Evolutionary conservation across 2,888 invertebrate species (phyloP).

Genomic region (Opisthograptis luteolata): DNA sequence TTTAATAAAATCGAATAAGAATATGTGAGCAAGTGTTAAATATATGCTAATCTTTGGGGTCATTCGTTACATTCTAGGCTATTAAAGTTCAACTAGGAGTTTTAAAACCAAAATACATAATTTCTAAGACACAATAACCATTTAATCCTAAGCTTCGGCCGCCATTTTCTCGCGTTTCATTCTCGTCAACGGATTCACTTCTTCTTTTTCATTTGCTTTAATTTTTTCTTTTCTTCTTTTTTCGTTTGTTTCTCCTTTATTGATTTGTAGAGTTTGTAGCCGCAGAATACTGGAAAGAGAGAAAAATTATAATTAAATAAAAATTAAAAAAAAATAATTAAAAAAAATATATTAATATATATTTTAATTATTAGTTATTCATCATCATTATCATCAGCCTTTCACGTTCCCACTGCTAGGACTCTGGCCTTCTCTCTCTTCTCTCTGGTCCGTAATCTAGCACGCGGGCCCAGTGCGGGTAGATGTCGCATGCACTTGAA

Average conservation of each 20-base stretch:
- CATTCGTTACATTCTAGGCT: background rate
- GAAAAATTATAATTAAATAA: no score
- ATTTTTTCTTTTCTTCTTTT: conserved; percentile 91
- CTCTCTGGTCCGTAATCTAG: no score
- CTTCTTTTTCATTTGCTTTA: conserved; percentile 92
- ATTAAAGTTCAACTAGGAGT: no score
- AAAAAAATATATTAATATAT: conserved; percentile 1
- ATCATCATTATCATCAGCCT: no score
- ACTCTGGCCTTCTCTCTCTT: no score
- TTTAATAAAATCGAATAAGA: no score
- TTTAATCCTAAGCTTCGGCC: conserved; percentile 29
- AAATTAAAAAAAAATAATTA: conserved; percentile 9
- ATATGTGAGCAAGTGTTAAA: background rate
- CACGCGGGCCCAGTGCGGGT: no score
- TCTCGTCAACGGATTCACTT: conserved; percentile 74
- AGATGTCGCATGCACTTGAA: no score
- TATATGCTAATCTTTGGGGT: background rate
- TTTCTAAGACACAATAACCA: conserved; percentile 24
- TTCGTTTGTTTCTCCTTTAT: conserved; percentile 90
- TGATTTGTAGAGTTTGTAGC: conserved; percentile 93
- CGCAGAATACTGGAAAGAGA: conserved; percentile 94
- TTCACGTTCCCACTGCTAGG: no score
- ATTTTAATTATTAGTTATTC: no score
- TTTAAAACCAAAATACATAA: conserved; percentile 28
- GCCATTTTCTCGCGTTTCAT: conserved; percentile 25